Evolutionary conservation across 64 coral and sea anemone species (phyloP).

Genomic region (Actinia tenebrosa): DNA sequence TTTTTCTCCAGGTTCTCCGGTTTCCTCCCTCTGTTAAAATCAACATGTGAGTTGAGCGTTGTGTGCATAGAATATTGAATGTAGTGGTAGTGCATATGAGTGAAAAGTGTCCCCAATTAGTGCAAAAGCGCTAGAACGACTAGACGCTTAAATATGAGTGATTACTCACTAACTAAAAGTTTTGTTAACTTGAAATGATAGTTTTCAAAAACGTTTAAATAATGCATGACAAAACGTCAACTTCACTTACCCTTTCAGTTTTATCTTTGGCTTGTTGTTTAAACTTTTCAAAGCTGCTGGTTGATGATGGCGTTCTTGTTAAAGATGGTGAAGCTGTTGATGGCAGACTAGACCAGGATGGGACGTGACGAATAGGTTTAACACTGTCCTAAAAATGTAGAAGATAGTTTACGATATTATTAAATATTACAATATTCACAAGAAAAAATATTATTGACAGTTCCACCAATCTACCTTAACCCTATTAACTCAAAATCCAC

Average conservation of each 20-base stretch:
- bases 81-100: too few species aligned
- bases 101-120: too few species aligned
- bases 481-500: too few species aligned
- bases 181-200: too few species aligned
- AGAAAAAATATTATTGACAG: background rate
- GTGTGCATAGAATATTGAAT: too few species aligned
- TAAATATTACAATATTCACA: background rate
- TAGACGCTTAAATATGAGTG: too few species aligned
- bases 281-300: slow-evolving; percentile 94
- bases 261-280: slow-evolving; percentile 90
- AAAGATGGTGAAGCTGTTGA: slow-evolving; percentile 22
- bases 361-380: slow-evolving; percentile 68
- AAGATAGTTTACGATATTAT: background rate
- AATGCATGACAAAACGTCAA: background rate
- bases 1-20: too few species aligned
- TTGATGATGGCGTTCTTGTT: slow-evolving; percentile 56
- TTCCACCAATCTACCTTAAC: too few species aligned
- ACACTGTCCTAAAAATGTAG: slow-evolving; percentile 35
- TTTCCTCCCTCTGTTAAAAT: too few species aligned
- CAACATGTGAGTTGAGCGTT: too few species aligned
- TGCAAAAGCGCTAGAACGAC: too few species aligned
- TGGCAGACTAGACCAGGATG: slow-evolving; percentile 70
- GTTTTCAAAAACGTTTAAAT: background rate
- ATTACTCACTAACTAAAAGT: too few species aligned
- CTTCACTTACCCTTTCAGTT: slow-evolving; percentile 55